Conservation (phyloP, 1,140 invertebrate genomes). For the Ceratosolen solmsi region DNA sequence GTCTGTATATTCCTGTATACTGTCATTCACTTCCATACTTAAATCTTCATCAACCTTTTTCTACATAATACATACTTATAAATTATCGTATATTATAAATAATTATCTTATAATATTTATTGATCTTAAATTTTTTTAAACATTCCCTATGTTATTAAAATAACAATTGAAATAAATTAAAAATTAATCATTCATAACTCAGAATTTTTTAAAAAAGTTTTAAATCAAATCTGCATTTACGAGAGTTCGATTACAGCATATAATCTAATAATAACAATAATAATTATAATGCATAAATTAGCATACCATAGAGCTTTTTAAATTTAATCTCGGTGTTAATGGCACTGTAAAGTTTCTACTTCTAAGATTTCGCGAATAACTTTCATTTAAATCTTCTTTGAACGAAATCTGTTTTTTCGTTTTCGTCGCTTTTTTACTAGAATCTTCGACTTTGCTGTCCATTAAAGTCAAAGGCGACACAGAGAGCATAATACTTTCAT, state of each 20-base stretch:
- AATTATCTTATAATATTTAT: background rate
- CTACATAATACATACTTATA: background rate
- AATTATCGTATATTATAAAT: background rate
- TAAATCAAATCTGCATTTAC: background rate
- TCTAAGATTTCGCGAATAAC: conserved; percentile 1
- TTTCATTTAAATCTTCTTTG: background rate
- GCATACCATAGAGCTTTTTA: conserved; percentile 3
- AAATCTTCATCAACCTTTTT: background rate
- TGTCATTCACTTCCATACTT: conserved; percentile 22
- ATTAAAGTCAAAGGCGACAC: conserved; percentile 27
- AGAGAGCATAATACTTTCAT: conserved; percentile 22
- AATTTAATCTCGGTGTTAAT: conserved; percentile 22
- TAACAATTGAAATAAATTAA: background rate
- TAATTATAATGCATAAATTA: no score
- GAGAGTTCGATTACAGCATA: background rate
- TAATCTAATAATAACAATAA: background rate
- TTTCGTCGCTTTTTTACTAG: background rate
- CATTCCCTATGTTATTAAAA: background rate
- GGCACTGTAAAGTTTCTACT: conserved; percentile 17
- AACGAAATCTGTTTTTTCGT: conserved; percentile 44
- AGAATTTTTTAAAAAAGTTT: background rate
- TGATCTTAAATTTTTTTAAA: background rate
- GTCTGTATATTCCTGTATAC: background rate
- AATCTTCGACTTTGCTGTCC: conserved; percentile 9
- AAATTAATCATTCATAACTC: background rate